Evolutionary conservation across 1,140 invertebrate genomes (phyloP), one percentile per base, ranked within the genome.

Genomic region (Wasmannia auropunctata): DNA sequence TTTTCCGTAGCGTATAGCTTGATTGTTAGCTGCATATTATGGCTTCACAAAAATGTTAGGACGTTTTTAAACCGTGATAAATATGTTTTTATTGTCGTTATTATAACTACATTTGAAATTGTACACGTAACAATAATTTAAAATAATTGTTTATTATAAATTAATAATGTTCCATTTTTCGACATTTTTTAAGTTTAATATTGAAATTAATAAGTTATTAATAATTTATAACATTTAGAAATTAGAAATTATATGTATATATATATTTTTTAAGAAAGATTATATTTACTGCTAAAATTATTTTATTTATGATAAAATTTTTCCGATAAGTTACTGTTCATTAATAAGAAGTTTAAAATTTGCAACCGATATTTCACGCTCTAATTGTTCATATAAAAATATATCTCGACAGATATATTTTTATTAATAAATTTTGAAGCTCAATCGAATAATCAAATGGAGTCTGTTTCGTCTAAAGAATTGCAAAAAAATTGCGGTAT

Each of bases 351-450:
- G 6, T 49, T 31, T 22, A 79, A 11, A 49, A 46, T 43, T 72
- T 72, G 51, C 67, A 83, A 58, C 37, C 67, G 79, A 83, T 83
- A 60, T 58, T 72, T 72, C 37, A 72, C 8, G 34, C 2, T 7
- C 11, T 40, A n/a, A 49, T 63, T 1, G 22, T 37, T 46, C 25
- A 54, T 25, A n/a, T n/a, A n/a, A n/a, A n/a, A n/a, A n/a, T n/a
- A n/a, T n/a, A 40, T 43, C n/a, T 77, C 25, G 14, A 74, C 19
- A 16, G 8, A 62, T 40, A 40, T 6, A n/a, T 65, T 79, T 63
- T 37, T 1, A 31, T 25, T 11, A 11, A 28, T 67, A 11, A 54
- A 60, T 46, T 51, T 65, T 31, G 3, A 70, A 70, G 7, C 31
- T 22, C 10, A 31, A 40, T n/a, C 37, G 28, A 72, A 25, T 62